Percentiles rank a stretch among this genome's conserved stretches.
Conservation (phyloP, 2,797 vertebrate genomes). For the Pelobates cultripes region DNA sequence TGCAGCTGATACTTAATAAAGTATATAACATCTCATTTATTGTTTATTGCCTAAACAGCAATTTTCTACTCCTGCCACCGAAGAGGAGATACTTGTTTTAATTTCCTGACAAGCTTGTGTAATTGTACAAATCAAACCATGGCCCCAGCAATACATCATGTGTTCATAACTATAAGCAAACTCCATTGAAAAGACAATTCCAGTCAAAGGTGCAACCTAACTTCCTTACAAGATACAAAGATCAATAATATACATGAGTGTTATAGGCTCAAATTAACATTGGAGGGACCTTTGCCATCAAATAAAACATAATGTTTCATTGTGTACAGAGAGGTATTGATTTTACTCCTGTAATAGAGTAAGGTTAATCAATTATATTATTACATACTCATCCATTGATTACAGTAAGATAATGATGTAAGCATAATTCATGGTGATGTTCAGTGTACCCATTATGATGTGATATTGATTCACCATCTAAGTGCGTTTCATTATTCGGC, state of each 20-base stretch:
- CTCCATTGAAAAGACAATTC: background rate
- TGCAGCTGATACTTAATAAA: no score
- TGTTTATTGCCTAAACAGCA: background rate
- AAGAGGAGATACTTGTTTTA: background rate
- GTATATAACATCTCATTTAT: no score
- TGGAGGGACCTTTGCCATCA: background rate
- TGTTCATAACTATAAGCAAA: background rate
- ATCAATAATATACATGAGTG: background rate
- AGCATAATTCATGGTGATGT: constrained; percentile 49
- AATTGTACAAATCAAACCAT: background rate
- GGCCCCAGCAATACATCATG: background rate
- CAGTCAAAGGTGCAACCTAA: background rate
- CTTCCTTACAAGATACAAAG: background rate
- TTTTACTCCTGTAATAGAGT: background rate
- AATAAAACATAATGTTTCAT: background rate
- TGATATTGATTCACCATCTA: constrained; percentile 34
- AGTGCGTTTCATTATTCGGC: background rate
- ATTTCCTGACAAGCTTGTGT: background rate
- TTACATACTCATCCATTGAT: constrained; percentile 29
- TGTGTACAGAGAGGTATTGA: background rate
- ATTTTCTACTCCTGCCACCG: background rate
- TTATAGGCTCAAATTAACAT: background rate
- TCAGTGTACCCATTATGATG: constrained; percentile 31
- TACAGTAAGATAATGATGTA: constrained; percentile 47
- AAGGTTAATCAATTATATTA: background rate